Evolutionary conservation across 2,113 vertebrate species (phyloP), one percentile per base, ranked within the genome.

Genomic region (Rhinichthys klamathensis): DNA sequence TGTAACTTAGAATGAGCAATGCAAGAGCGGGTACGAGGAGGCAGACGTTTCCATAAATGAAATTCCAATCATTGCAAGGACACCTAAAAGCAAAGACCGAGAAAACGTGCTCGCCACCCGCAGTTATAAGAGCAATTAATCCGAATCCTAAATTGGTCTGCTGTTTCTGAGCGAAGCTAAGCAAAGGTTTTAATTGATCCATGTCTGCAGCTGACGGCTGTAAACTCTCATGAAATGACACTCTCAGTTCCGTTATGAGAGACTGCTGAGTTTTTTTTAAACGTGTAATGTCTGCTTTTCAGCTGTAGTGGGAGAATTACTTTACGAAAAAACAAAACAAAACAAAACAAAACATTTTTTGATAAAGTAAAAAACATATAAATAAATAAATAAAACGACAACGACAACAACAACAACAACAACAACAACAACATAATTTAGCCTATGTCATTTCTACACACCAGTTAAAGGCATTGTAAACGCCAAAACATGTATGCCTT

Each of bases 21-120:
- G 89, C 75, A 0, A 96, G 81, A 10, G 96, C 96, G 0, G 97
- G 97, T 1, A 91, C 93, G 16, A 95, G 6, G 67, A 98, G 88
- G 85, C 96, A 98, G 51, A 92, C 88, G 3, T 89, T 61, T 9
- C 96, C 95, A 0, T 96, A 97, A 0, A 83, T 0, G 15, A 90
- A 74, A 85, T 95, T 98, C 78, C 79, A 82, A 4, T 91, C 30
- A 9, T 87, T 95, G 92, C 96, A 96, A 5, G 97, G 96, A 67
- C 96, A 96, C 30, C 56, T 87, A 90, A 97, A 97, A 0, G 93
- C 91, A 5, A 58, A 89, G 0, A 54, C 1, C 0, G 95, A 96
- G 87, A 97, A 97, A 51, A 96, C 41, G 1, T 91, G 88, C 88
- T 98, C 95, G 0, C 91, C 92, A 1, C 91, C 92, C 0, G 88